A percentile compares a stretch with the other conserved stretches of the same genome.
These are phyloP conservation scores for Luffia ferchaultella DNA, from an alignment of 2,888 invertebrate genomes.

Conservation along the genomic window DNA sequence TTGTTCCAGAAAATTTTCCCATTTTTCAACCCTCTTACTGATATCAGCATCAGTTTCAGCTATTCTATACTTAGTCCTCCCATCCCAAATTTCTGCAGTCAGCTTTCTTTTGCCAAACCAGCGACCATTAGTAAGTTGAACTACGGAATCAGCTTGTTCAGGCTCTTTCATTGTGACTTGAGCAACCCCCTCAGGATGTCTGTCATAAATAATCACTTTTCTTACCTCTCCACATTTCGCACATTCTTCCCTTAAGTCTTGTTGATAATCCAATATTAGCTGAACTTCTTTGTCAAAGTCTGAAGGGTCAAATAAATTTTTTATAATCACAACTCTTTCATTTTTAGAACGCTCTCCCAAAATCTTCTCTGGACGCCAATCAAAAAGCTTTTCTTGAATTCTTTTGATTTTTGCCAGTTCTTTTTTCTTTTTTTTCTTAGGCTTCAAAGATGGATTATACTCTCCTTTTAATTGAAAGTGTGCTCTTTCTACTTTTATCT, in stretches of 20 bases:
- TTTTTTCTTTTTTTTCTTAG: constrained; percentile 87
- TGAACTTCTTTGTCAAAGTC: constrained; percentile 91
- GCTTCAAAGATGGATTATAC: constrained; percentile 92
- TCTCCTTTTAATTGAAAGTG: constrained; percentile 93
- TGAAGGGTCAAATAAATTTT: constrained; percentile 89
- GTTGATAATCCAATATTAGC: constrained; percentile 88
- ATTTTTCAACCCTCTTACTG: constrained; percentile 81
- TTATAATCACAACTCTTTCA: constrained; percentile 91
- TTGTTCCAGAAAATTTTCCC: constrained; percentile 83
- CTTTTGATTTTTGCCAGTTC: constrained; percentile 92
- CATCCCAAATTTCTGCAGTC: constrained; percentile 93
- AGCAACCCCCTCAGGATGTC: constrained; percentile 94
- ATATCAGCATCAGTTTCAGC: constrained; percentile 91
- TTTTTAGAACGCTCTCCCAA: constrained; percentile 85
- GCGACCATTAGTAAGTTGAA: constrained; percentile 86
- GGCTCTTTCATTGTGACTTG: constrained; percentile 90
- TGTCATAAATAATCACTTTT: constrained; percentile 90
- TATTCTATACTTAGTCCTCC: constrained; percentile 91
- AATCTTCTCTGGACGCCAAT: constrained; percentile 95
- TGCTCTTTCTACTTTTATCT: constrained; percentile 89
- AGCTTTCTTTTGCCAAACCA: constrained; percentile 90
- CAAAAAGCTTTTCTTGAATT: constrained; percentile 93
- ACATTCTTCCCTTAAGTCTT: constrained; percentile 90
- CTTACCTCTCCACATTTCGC: constrained; percentile 90
- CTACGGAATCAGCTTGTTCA: constrained; percentile 91